Percentiles rank a stretch among this genome's conserved stretches.
phyloP scores from a whole-genome alignment of 2,888 invertebrate genomes.

The Miltochrista miniata region DNA sequence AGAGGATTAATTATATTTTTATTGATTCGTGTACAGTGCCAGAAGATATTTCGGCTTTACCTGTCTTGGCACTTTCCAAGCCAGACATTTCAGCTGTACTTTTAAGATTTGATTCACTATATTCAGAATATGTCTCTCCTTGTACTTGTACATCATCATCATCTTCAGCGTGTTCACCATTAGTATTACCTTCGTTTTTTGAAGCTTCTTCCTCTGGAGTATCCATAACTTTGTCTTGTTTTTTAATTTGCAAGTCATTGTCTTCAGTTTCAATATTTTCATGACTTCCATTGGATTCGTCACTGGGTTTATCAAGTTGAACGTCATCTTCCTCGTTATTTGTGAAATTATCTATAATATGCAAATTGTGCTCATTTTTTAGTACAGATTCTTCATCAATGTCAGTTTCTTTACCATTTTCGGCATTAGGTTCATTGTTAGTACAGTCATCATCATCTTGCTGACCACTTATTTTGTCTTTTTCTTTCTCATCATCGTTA shows the following conservation, averaged over 20 bases:
- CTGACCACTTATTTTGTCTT: not conserved
- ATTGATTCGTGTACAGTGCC: constrained; percentile 73
- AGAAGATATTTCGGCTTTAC: constrained; percentile 72
- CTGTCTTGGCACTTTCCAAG: constrained; percentile 73
- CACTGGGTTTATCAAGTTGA: constrained; percentile 1
- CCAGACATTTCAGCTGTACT: constrained; percentile 66
- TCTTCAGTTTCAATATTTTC: constrained; percentile 15
- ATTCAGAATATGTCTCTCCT: constrained; percentile 72
- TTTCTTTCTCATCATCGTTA: too few relatives aligned
- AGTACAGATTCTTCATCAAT: not conserved
- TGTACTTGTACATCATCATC: constrained; percentile 82
- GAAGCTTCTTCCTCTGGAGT: constrained; percentile 40
- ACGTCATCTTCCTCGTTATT: constrained; percentile 8
- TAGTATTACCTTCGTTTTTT: constrained; percentile 71
- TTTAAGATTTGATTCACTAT: constrained; percentile 66
- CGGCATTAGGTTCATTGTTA: constrained; percentile 5
- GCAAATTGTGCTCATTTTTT: not conserved
- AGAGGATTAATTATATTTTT: constrained; percentile 57
- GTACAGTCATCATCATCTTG: not conserved
- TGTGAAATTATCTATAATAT: constrained; percentile 1
- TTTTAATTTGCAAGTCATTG: constrained; percentile 9
- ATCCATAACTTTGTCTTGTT: constrained; percentile 14
- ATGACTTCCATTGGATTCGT: constrained; percentile 4
- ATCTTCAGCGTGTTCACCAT: constrained; percentile 69
- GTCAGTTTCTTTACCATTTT: constrained; percentile 10